phyloP scores from a whole-genome alignment of 2,797 vertebrate species.

The Oreochromis grahami region DNA sequence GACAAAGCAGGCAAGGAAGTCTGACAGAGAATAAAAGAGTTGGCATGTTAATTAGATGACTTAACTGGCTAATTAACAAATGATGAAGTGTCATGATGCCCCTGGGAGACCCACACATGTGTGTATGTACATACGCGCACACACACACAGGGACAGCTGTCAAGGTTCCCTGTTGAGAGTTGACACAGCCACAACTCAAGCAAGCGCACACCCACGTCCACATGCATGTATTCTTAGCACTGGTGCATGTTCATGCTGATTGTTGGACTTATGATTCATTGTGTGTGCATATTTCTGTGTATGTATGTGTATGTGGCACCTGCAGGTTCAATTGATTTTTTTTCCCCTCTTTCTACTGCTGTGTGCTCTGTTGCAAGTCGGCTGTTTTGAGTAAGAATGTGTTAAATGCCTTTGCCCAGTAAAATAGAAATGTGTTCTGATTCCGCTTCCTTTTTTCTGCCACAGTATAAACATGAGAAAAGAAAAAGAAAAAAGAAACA shows the following conservation, averaged over 20 bases:
- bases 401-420: not conserved
- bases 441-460: not conserved
- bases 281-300: not conserved
- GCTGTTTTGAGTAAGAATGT: not conserved
- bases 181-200: constrained; percentile 26
- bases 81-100: constrained; percentile 65
- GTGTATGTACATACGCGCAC: not conserved
- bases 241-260: not conserved
- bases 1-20: constrained; percentile 22
- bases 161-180: constrained; percentile 24
- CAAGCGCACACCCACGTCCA: not conserved
- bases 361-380: not conserved
- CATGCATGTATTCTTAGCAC: not conserved
- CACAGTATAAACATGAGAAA: not conserved
- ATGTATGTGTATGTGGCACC: not conserved
- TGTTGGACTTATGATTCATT: not conserved
- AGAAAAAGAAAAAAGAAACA: not conserved
- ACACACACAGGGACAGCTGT: constrained; percentile 41
- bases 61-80: constrained; percentile 70
- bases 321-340: not conserved
- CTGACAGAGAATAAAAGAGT: constrained; percentile 43
- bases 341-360: accelerated
- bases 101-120: constrained; percentile 18
- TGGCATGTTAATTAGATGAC: constrained; percentile 63
- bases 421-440: not conserved